A percentile compares a stretch with the other conserved stretches of the same genome.
Conservation (phyloP, 2,113 vertebrate species). For the Erythrocercus mccallii region DNA sequence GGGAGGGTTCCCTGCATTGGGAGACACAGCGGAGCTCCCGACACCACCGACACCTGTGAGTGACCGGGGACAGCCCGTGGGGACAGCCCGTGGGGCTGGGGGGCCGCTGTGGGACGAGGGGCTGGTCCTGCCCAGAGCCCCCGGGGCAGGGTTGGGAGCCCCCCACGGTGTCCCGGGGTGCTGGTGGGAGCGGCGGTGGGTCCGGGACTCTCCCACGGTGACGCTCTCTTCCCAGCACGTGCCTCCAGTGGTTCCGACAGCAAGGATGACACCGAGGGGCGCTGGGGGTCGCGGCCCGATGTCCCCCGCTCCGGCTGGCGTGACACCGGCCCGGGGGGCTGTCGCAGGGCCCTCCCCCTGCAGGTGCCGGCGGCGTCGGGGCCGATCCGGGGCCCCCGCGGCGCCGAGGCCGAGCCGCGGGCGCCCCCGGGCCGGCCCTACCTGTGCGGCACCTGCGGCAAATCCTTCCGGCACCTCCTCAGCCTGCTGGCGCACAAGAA, state of each 20-base stretch:
- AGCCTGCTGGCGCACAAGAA: constrained; percentile 71
- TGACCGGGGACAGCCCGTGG: neutral
- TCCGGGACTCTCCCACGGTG: too few relatives aligned
- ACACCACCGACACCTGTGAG: neutral
- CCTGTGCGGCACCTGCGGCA: neutral
- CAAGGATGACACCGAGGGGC: neutral
- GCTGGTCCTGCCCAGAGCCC: too few relatives aligned
- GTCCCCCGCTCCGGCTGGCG: neutral
- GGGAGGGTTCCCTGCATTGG: fast-evolving
- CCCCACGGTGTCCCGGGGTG: neutral
- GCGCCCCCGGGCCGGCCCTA: constrained; percentile 61
- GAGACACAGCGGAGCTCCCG: neutral
- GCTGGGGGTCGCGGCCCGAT: fast-evolving
- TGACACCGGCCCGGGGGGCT: neutral
- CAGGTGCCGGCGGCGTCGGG: neutral
- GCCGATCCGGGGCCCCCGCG: too few relatives aligned
- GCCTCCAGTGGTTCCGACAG: neutral
- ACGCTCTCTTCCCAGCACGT: neutral
- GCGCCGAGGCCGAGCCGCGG: too few relatives aligned
- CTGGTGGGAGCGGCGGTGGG: neutral
- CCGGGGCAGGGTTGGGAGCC: too few relatives aligned
- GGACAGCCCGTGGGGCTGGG: neutral
- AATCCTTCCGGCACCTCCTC: constrained; percentile 14
- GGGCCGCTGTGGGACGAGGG: too few relatives aligned
- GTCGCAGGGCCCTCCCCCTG: neutral